Conservation (phyloP, 2,113 vertebrate species). For the Syngnathus scovelli region DNA sequence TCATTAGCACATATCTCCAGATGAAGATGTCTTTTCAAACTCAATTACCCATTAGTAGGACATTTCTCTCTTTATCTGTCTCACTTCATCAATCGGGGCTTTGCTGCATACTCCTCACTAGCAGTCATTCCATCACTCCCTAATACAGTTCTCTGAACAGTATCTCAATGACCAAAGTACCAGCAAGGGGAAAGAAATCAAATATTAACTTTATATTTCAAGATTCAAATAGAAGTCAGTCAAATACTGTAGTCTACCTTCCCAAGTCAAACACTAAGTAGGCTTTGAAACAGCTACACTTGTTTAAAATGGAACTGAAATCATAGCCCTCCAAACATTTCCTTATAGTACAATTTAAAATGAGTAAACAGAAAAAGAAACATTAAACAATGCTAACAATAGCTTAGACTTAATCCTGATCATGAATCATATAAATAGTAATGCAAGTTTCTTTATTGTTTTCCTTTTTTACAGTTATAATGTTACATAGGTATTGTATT, state of each 20-base stretch:
- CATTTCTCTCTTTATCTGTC: slow-evolving; percentile 53
- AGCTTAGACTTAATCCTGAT: neutral
- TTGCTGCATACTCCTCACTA: slow-evolving; percentile 51
- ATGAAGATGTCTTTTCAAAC: slow-evolving; percentile 67
- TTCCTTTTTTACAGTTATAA: neutral
- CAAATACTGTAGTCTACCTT: slow-evolving; percentile 18
- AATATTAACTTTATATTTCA: no score
- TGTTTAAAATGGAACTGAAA: no score
- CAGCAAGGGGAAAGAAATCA: slow-evolving; percentile 10
- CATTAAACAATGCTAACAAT: neutral
- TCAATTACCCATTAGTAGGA: slow-evolving; percentile 66
- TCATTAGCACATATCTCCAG: slow-evolving; percentile 48
- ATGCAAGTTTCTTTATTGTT: neutral
- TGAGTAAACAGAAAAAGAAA: no score
- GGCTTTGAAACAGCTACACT: slow-evolving; percentile 11
- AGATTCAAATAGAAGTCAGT: no score
- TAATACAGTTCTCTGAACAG: slow-evolving; percentile 70
- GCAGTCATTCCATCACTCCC: slow-evolving; percentile 67
- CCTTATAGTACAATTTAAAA: neutral
- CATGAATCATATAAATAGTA: slow-evolving; percentile 3
- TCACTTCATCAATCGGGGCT: slow-evolving; percentile 65
- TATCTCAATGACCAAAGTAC: slow-evolving; percentile 64
- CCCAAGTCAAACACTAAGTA: slow-evolving; percentile 30
- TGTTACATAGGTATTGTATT: neutral
- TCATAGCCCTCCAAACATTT: no score